Conservation (phyloP, 2,113 vertebrate genomes). For the Xiphias gladius region DNA sequence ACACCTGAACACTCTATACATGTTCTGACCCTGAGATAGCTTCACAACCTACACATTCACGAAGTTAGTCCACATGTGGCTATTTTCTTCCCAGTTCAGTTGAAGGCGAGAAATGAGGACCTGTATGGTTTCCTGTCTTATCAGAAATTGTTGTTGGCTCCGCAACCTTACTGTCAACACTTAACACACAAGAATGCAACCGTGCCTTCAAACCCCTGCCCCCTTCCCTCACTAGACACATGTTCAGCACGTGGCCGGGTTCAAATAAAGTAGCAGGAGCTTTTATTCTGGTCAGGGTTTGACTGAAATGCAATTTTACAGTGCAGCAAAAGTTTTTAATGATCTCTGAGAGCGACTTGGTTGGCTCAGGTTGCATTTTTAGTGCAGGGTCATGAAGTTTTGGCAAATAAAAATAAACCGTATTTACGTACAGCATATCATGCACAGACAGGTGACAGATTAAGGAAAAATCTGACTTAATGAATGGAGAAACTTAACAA, state of each 20-base stretch:
- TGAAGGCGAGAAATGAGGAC: conserved; percentile 37
- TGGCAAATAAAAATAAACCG: conserved; percentile 2
- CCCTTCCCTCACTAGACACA: conserved; percentile 35
- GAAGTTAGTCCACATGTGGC: neutral
- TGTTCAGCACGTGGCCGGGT: conserved; percentile 78
- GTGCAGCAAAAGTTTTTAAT: conserved; percentile 26
- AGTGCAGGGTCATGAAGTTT: neutral
- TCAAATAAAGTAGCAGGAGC: conserved; percentile 43
- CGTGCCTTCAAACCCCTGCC: conserved; percentile 4
- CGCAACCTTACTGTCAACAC: conserved; percentile 15
- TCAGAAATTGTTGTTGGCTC: conserved; percentile 43
- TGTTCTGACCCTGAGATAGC: conserved; percentile 9
- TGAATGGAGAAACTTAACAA: neutral
- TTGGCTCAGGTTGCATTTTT: neutral
- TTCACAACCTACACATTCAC: neutral
- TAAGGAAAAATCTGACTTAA: neutral
- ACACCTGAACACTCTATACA: conserved; percentile 2
- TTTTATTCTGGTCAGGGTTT: conserved; percentile 19
- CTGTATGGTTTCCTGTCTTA: conserved; percentile 57
- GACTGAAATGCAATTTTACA: conserved; percentile 41
- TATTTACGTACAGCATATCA: neutral
- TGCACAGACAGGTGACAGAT: neutral
- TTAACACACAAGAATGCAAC: conserved; percentile 25
- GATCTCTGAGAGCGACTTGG: neutral
- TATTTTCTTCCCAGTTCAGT: conserved; percentile 26